A percentile compares a stretch with the other conserved stretches of the same genome.
These are phyloP conservation scores for Fregetta grallaria DNA, from an alignment of 2,113 vertebrate genomes.

Conservation along the genomic window DNA sequence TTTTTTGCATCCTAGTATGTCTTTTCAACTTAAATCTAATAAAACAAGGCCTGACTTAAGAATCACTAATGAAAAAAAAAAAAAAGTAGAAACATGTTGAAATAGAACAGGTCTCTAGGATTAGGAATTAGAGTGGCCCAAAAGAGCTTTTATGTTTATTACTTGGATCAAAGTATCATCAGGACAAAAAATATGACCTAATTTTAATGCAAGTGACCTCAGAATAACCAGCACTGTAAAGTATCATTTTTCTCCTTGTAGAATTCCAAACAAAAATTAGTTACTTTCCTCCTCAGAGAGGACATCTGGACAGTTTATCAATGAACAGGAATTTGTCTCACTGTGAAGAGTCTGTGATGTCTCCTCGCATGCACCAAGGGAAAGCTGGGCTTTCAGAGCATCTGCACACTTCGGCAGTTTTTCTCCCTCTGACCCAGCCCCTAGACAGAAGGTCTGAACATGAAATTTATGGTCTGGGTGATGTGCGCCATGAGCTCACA, in stretches of 20 bases:
- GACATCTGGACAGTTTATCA: conserved; percentile 90
- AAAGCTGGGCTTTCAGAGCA: conserved; percentile 73
- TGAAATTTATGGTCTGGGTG: conserved; percentile 78
- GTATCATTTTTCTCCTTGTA: conserved; percentile 85
- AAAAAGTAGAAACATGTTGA: conserved; percentile 66
- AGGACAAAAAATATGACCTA: conserved; percentile 69
- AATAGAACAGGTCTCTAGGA: conserved; percentile 71
- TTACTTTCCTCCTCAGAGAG: conserved; percentile 78
- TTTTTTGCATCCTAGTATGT: background rate
- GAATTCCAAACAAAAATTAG: conserved; percentile 76
- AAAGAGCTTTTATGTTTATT: conserved; percentile 75
- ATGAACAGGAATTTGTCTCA: conserved; percentile 80
- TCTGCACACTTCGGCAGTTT: conserved; percentile 68
- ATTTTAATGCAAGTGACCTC: conserved; percentile 82
- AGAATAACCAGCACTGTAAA: conserved; percentile 80
- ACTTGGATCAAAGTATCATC: conserved; percentile 76
- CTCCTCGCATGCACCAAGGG: conserved; percentile 71
- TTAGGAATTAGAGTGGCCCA: conserved; percentile 74
- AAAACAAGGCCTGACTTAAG: conserved; percentile 41
- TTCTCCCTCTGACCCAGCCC: conserved; percentile 65
- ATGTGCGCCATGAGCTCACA: conserved; percentile 84
- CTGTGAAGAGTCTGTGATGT: conserved; percentile 76
- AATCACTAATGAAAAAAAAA: conserved; percentile 35
- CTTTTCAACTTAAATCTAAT: conserved; percentile 65
- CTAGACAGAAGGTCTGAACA: conserved; percentile 75